A percentile compares a stretch with the other conserved stretches of the same genome.
These are phyloP conservation scores for Metellina segmentata DNA, from an alignment of 2,888 invertebrate species.

Conservation along the genomic window DNA sequence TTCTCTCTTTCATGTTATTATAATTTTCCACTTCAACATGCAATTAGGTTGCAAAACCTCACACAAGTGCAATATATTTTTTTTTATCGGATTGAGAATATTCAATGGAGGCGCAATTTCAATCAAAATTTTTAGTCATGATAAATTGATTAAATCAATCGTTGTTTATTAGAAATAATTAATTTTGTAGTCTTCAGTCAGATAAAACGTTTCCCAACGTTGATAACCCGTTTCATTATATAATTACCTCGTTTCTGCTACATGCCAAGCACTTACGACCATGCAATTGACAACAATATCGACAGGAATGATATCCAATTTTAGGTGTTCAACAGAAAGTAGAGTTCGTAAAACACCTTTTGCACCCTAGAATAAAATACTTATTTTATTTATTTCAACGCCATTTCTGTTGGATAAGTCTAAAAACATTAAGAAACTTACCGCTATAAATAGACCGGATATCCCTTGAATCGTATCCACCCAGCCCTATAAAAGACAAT, in stretches of 20 bases:
- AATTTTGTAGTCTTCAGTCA: too few species aligned
- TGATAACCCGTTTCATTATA: background rate
- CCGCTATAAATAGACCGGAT: constrained; percentile 65
- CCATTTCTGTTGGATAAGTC: background rate
- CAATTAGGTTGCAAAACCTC: too few species aligned
- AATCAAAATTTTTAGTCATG: too few species aligned
- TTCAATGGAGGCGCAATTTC: too few species aligned
- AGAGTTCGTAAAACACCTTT: constrained; percentile 69
- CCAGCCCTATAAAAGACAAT: constrained; percentile 61
- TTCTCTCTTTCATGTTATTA: too few species aligned
- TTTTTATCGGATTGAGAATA: too few species aligned
- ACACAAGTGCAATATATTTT: too few species aligned
- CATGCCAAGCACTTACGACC: constrained; percentile 92
- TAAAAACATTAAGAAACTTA: constrained; percentile 28
- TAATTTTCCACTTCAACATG: too few species aligned
- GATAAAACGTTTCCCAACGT: too few species aligned
- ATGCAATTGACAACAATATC: constrained; percentile 94
- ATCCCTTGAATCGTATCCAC: constrained; percentile 66
- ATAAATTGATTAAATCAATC: too few species aligned
- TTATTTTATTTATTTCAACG: background rate
- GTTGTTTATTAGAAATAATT: too few species aligned
- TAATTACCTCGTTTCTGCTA: constrained; percentile 82
- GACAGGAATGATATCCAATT: constrained; percentile 91
- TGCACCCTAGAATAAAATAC: constrained; percentile 46
- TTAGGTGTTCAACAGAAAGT: constrained; percentile 35